Evolutionary conservation across 2,113 vertebrate genomes (phyloP).

Genomic region (Nematolebias whitei): DNA sequence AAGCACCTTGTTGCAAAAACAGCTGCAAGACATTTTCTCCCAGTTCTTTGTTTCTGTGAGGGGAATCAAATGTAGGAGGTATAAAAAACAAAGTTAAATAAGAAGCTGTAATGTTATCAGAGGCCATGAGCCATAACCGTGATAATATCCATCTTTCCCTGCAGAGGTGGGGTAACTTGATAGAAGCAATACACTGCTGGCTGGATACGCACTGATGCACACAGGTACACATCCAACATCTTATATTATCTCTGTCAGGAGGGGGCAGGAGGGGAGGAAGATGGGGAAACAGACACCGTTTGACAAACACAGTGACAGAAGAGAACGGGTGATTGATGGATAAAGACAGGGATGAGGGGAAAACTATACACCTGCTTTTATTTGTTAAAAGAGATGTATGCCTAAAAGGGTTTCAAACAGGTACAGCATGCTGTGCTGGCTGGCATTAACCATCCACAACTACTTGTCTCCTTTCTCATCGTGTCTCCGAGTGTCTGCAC

Average conservation of each 20-base stretch:
- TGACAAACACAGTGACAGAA: conserved; percentile 20
- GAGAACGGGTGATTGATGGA: conserved; percentile 27
- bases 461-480: conserved; percentile 35
- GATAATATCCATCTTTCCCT: conserved; percentile 67
- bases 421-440: neutral
- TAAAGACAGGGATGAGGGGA: conserved; percentile 1
- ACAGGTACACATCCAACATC: conserved; percentile 73
- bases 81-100: conserved; percentile 71
- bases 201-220: conserved; percentile 52
- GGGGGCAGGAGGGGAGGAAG: neutral
- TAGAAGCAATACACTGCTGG: conserved; percentile 62
- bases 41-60: conserved; percentile 46
- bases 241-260: conserved; percentile 67
- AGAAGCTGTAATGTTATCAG: conserved; percentile 71
- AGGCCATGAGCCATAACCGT: conserved; percentile 60
- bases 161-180: conserved; percentile 60
- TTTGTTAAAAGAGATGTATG: conserved; percentile 16
- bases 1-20: conserved; percentile 37
- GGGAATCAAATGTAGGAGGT: conserved; percentile 53
- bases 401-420: neutral
- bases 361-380: conserved; percentile 17
- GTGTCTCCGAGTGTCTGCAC: conserved; percentile 37
- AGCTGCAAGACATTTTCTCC: conserved; percentile 39
- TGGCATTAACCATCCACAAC: conserved; percentile 28
- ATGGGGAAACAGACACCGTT: conserved; percentile 24